phyloP scores from a whole-genome alignment of 2,888 invertebrate species.

The Melinaea marsaeus region DNA sequence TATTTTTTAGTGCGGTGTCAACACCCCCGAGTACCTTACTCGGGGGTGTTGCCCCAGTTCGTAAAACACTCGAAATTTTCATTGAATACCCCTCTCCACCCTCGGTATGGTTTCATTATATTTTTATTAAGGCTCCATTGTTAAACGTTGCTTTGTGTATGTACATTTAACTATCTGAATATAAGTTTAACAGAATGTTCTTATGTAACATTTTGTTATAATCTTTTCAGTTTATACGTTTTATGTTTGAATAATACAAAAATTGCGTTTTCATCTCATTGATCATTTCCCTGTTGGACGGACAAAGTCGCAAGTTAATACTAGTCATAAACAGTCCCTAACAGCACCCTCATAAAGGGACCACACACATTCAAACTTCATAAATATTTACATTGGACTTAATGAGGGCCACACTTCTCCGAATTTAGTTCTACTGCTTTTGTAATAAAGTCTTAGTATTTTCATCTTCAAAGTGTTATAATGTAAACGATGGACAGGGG shows the following conservation, averaged over 20 bases:
- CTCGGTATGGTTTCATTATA: slow-evolving; percentile 48
- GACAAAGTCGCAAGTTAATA: neutral
- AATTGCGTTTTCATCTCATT: neutral
- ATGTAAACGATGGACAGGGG: slow-evolving; percentile 2
- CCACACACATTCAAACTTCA: slow-evolving; percentile 30
- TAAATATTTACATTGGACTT: slow-evolving; percentile 50
- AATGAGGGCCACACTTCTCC: slow-evolving; percentile 37
- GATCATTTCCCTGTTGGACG: neutral
- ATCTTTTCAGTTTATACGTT: no score
- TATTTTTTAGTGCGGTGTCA: slow-evolving; percentile 19
- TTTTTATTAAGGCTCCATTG: slow-evolving; percentile 57
- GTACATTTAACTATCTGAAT: slow-evolving; percentile 43
- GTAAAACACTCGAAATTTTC: slow-evolving; percentile 23
- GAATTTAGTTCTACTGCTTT: slow-evolving; percentile 7
- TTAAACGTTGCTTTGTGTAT: slow-evolving; percentile 53
- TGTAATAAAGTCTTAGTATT: neutral
- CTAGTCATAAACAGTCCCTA: neutral
- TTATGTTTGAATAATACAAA: no score
- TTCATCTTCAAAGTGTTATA: neutral
- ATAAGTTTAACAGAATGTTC: slow-evolving; percentile 12
- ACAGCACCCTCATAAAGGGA: slow-evolving; percentile 23
- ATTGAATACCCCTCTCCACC: slow-evolving; percentile 48
- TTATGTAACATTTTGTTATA: no score
- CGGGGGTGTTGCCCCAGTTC: slow-evolving; percentile 21
- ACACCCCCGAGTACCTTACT: slow-evolving; percentile 17